Percentiles rank a stretch among this genome's conserved stretches.
Conservation (phyloP, 2,888 invertebrate genomes). For the Drosophila sordidula region DNA sequence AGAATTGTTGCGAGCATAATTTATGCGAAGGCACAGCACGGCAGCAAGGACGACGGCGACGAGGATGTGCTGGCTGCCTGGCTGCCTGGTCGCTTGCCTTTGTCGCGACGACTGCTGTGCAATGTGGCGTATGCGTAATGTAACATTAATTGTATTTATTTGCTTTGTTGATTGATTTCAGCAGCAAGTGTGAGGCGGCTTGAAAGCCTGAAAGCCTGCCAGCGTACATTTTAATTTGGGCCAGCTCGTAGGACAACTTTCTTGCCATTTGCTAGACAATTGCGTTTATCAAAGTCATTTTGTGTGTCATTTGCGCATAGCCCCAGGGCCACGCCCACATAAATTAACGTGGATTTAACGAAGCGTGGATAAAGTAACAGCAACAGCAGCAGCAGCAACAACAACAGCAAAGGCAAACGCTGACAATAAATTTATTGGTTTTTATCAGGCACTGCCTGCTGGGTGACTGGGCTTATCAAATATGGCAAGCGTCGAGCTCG, state of each 20-base stretch:
- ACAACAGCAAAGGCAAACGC: slow-evolving; percentile 25
- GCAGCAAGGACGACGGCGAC: background rate
- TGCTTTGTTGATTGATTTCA: slow-evolving; percentile 74
- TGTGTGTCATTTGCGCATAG: slow-evolving; percentile 48
- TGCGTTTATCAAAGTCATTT: slow-evolving; percentile 77
- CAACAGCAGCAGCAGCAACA: slow-evolving; percentile 10
- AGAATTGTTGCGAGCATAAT: slow-evolving; percentile 63
- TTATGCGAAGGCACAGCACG: slow-evolving; percentile 43
- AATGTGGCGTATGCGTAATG: slow-evolving; percentile 70
- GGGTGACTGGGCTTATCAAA: slow-evolving; percentile 58
- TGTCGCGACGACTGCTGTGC: slow-evolving; percentile 23
- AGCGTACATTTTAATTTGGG: slow-evolving; percentile 42
- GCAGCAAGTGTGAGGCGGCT: slow-evolving; percentile 7
- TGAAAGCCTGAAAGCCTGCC: slow-evolving; percentile 1
- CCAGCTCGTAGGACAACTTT: slow-evolving; percentile 5
- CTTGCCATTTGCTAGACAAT: slow-evolving; percentile 53
- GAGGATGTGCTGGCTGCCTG: background rate
- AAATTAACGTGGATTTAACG: slow-evolving; percentile 74
- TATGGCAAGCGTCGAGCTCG: slow-evolving; percentile 31
- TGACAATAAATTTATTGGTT: slow-evolving; percentile 74
- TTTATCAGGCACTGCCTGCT: slow-evolving; percentile 54
- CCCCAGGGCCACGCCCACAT: slow-evolving; percentile 52
- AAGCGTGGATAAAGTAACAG: slow-evolving; percentile 50
- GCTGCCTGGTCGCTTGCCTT: background rate
- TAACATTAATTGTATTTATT: slow-evolving; percentile 76